Evolutionary conservation across 2,797 vertebrate genomes (phyloP).

Genomic region (Xenops minutus): DNA sequence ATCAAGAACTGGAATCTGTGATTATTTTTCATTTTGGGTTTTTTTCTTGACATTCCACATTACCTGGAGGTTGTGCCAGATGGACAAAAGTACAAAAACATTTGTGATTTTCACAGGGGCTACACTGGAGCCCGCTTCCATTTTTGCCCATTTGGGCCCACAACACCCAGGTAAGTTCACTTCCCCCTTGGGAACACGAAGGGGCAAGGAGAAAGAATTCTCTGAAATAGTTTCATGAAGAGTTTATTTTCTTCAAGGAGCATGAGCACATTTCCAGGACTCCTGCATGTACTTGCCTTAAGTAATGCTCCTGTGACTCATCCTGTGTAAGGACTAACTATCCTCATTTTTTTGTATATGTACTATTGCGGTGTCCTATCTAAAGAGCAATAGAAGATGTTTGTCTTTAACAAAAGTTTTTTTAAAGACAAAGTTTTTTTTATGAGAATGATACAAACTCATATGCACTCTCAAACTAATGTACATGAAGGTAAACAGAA

Average conservation of each 20-base stretch:
- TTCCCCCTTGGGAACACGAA: background rate
- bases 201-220: background rate
- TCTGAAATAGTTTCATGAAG: background rate
- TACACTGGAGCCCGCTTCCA: background rate
- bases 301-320: background rate
- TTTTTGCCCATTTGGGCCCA: background rate
- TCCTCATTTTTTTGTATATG: background rate
- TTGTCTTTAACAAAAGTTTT: background rate
- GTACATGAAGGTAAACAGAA: background rate
- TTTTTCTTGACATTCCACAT: background rate
- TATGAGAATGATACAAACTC: background rate
- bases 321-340: background rate
- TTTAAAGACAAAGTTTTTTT: background rate
- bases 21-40: background rate
- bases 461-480: background rate
- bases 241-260: background rate
- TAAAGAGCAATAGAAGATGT: background rate
- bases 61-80: background rate
- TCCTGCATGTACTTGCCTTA: background rate
- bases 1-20: background rate
- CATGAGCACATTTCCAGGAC: background rate
- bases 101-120: background rate
- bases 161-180: rapidly evolving
- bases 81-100: background rate
- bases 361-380: background rate